Conservation (phyloP, 2,888 invertebrate genomes). For the Caenorhabditis japonica region DNA sequence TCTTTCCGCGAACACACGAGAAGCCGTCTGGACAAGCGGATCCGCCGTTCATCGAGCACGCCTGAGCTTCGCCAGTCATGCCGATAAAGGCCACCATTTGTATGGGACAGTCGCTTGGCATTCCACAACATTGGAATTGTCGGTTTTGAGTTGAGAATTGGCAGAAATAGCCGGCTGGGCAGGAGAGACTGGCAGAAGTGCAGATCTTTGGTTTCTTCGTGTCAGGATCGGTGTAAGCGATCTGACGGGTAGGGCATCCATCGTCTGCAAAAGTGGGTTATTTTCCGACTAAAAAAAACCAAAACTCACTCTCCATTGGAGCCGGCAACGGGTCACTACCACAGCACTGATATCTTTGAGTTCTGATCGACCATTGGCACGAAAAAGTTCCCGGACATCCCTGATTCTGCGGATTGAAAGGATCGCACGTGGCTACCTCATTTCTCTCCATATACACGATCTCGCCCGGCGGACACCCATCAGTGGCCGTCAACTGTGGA, state of each 20-base stretch:
- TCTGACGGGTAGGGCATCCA: slow-evolving; percentile 67
- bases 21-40: slow-evolving; percentile 66
- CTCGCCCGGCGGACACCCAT: slow-evolving; percentile 68
- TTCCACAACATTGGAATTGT: slow-evolving; percentile 70
- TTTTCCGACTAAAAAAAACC: not conserved
- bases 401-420: slow-evolving; percentile 64
- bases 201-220: slow-evolving; percentile 67
- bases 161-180: slow-evolving; percentile 70
- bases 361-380: slow-evolving; percentile 69
- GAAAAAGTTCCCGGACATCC: slow-evolving; percentile 65
- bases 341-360: slow-evolving; percentile 68
- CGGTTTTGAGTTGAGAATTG: slow-evolving; percentile 62
- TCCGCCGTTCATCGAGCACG: slow-evolving; percentile 65
- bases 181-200: slow-evolving; percentile 64
- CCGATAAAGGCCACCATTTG: slow-evolving; percentile 68
- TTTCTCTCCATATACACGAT: slow-evolving; percentile 69
- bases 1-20: slow-evolving; percentile 64
- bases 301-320: slow-evolving; percentile 59
- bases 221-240: slow-evolving; percentile 65
- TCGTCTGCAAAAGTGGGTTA: slow-evolving; percentile 44
- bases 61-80: slow-evolving; percentile 65
- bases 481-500: slow-evolving; percentile 52
- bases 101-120: slow-evolving; percentile 64
- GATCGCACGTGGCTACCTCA: slow-evolving; percentile 64
- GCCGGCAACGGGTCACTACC: slow-evolving; percentile 64